phyloP scores from a whole-genome alignment of 1,140 invertebrate species.

The Drosophila bifasciata region DNA sequence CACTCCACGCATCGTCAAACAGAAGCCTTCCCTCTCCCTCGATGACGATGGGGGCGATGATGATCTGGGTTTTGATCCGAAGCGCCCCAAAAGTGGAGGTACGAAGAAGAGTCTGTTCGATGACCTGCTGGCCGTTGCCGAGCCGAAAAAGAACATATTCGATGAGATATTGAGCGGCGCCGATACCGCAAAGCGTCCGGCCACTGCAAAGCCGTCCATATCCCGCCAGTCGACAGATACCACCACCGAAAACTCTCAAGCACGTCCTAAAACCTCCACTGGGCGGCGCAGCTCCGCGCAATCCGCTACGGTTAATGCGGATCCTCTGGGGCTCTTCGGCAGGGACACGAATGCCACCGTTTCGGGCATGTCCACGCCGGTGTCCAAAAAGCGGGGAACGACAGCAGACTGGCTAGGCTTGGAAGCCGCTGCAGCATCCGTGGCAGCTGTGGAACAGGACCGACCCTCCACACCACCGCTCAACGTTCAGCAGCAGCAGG shows the following conservation, averaged over 20 bases:
- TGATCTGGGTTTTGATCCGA: conserved; percentile 83
- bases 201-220: conserved; percentile 61
- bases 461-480: conserved; percentile 21
- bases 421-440: conserved; percentile 30
- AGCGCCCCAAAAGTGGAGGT: conserved; percentile 67
- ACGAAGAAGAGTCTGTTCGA: conserved; percentile 57
- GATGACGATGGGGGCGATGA: conserved; percentile 67
- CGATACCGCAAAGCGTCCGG: conserved; percentile 51
- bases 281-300: conserved; percentile 70
- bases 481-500: neutral
- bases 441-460: conserved; percentile 32
- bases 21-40: conserved; percentile 68
- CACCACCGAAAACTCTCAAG: conserved; percentile 72
- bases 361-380: conserved; percentile 72
- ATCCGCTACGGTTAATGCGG: conserved; percentile 56
- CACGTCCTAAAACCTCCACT: conserved; percentile 70
- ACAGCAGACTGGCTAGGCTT: conserved; percentile 80
- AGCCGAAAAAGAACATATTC: conserved; percentile 68
- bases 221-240: conserved; percentile 81
- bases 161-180: conserved; percentile 52
- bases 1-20: conserved; percentile 70
- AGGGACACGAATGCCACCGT: conserved; percentile 61
- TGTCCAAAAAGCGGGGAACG: conserved; percentile 57
- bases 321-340: conserved; percentile 74
- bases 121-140: conserved; percentile 52